Evolutionary conservation across 2,888 invertebrate species (phyloP), one percentile per base, ranked within the genome.

Genomic region (Cataglyphis albicans): DNA sequence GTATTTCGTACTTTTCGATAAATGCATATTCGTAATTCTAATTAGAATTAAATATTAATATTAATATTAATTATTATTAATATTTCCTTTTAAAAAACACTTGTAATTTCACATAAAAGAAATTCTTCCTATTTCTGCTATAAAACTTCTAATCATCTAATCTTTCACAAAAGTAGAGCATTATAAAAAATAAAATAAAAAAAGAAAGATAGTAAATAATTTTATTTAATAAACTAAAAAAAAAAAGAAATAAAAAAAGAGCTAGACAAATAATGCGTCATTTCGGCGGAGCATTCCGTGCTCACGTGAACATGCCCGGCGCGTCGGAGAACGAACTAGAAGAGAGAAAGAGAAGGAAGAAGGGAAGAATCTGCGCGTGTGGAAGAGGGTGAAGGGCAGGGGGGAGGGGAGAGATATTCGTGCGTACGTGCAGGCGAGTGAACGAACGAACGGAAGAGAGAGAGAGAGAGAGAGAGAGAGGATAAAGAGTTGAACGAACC

Each of bases 401-500:
- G 57, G 38, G 38, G 44, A 25, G 25, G 25, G 25, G 25, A 25
- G 38, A 21, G 67, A 78, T 70, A 80, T 70, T 70, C 25, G 72
- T 74, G 73, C 63, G 86, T 85, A 85, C 72, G 68, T 64, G 82
- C 48, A 78, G 63, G 74, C 65, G 65, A 64, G 55, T 5, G 61
- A 32, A 52, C 78, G 68, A 84, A 41, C 48, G 38, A 38, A 35
- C 29, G 68, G 1, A 1, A 25, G 25, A 25, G 25, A 25, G 25
- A 25, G 25, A 25, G 25, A 25, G 25, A 25, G 25, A 25, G 25
- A 25, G 25, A 25, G 25, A 25, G 25, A 25, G 32, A 32, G 32
- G 89, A 74, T 84, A 85, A 91, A 92, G 38, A 72, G 93, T 93
- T 93, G 93, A 93, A 94, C 91, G 93, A 94, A 93, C 93, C 92